Base-by-base conservation (phyloP, 1,140 invertebrate species). In the Drosophila athabasca region DNA sequence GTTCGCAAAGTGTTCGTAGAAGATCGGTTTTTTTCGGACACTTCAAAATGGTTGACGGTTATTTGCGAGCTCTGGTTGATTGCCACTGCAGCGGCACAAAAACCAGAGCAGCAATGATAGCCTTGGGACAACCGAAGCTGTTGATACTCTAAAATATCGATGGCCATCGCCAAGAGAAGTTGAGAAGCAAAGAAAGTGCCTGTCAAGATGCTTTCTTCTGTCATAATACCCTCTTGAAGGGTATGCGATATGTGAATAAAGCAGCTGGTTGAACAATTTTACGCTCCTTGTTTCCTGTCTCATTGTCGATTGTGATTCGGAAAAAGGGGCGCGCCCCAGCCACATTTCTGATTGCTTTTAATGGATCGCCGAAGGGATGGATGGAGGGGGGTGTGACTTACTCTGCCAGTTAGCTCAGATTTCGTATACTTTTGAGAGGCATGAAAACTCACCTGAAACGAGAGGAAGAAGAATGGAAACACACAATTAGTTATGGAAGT, bases 361-460 rank as follows among this genome's bases (percentile, higher is more conserved):
- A 35, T 35, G 31, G 31, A 11, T 4, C 9, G 31, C 11, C 1
- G 11, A 39, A 11, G 31, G 31, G 31, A 9, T 8, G 0, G 2
- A 2, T 0, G 29, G 35, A 11, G 9, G 11, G 35, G 3, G 11
- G 11, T 57, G 57, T 67, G 64, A 69, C 66, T 69, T 69, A 69
- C 66, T 39, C 31, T 5, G 35, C 31, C 31, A 13, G 3, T 57
- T 69, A 69, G 29, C 62, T 39, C 64, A 39, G 64, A 49, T 68
- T 49, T 43, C 24, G 39, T 11, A 39, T 8, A 45, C 22, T 24
- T 24, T 24, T 4, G 24, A 26, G 8, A 29, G 2, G 26, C 9
- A 17, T 31, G 43, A 17, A 44, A 26, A 71, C 77, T 80, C 57
- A 81, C 78, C 78, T 81, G 72, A 35, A 81, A 81, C 6, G 66